Percentiles rank a stretch among this genome's conserved stretches.
phyloP scores from a whole-genome alignment of 2,113 vertebrate genomes.

The Nyctibius bracteatus region DNA sequence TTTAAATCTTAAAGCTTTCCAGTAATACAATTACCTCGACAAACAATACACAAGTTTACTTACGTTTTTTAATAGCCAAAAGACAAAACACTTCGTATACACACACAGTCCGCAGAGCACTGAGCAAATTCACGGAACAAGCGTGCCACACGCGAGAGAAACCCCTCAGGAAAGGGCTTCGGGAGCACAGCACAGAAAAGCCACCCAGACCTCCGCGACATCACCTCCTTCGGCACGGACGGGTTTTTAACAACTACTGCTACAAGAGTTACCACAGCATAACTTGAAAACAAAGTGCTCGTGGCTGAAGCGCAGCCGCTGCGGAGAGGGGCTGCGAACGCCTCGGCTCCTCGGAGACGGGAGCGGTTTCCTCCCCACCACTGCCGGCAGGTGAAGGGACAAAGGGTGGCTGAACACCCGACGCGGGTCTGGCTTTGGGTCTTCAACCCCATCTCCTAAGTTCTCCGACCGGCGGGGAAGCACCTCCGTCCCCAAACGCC shows the following conservation, averaged over 20 bases:
- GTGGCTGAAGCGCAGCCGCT: accelerated
- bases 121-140: accelerated
- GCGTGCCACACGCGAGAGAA: accelerated
- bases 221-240: accelerated
- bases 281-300: not conserved
- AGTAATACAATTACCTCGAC: not conserved
- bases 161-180: accelerated
- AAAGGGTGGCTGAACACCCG: not conserved
- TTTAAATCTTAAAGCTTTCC: not conserved
- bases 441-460: too few relatives aligned
- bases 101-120: accelerated
- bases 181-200: not conserved
- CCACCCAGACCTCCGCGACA: accelerated
- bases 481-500: too few relatives aligned
- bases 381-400: not conserved
- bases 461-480: too few relatives aligned
- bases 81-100: accelerated
- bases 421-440: too few relatives aligned
- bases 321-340: not conserved
- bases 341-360: not conserved
- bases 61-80: accelerated
- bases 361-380: not conserved
- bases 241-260: accelerated
- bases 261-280: not conserved
- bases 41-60: accelerated